Percentiles rank a stretch among this genome's conserved stretches.
Evolutionary conservation across 2,888 invertebrate genomes (phyloP).

Genomic region (Scaptomyza polygonia): DNA sequence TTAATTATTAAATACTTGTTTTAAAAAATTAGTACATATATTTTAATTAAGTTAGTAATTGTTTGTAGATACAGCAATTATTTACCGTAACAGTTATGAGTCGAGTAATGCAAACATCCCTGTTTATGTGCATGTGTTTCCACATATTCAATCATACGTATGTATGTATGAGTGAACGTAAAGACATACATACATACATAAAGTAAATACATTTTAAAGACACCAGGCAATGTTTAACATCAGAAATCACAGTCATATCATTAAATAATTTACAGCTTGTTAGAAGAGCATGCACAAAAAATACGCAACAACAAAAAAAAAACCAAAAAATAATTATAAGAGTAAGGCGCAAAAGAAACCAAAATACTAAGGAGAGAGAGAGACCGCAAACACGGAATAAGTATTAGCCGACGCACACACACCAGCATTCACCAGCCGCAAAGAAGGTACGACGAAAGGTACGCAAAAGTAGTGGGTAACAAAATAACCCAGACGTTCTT

Average conservation of each 20-base stretch:
- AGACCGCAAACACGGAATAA: constrained; percentile 21
- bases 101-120: too few species aligned
- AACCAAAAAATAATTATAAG: constrained; percentile 11
- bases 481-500: constrained; percentile 51
- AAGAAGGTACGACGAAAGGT: constrained; percentile 38
- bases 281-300: constrained; percentile 44
- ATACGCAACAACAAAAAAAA: constrained; percentile 24
- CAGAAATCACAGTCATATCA: constrained; percentile 34
- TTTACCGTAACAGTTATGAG: too few species aligned
- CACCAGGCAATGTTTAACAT: background rate
- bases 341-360: constrained; percentile 2
- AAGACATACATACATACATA: too few species aligned
- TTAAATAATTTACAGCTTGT: constrained; percentile 63
- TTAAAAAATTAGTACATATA: too few species aligned
- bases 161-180: too few species aligned
- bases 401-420: constrained; percentile 26
- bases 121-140: too few species aligned
- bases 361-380: constrained; percentile 43
- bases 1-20: too few species aligned
- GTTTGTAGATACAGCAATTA: too few species aligned
- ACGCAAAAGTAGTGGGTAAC: constrained; percentile 39
- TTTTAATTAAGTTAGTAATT: too few species aligned
- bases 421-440: constrained; percentile 12
- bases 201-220: background rate
- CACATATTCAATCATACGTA: too few species aligned